Base-by-base conservation (phyloP, 2,888 invertebrate genomes). In the Ceramica pisi region DNA sequence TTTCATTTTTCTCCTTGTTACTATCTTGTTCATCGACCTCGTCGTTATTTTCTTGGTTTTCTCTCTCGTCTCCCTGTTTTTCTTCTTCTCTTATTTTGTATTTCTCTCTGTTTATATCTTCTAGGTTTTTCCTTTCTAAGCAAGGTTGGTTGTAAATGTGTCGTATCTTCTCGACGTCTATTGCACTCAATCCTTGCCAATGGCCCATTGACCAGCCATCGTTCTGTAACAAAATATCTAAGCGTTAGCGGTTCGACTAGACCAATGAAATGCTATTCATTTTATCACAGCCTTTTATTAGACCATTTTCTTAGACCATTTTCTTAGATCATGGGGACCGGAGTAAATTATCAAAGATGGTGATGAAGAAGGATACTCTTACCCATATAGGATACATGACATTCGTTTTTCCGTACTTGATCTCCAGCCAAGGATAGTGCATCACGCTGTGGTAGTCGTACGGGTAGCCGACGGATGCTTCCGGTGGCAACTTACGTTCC, bases 381-480 rank as follows among this genome's bases (percentile, higher is more conserved):
- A 96, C 95, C 95, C 95, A 96, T 79, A 95, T 90, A 10, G 95
- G 95, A 86, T 94, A 95, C 94, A 96, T 95, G 56, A 94, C 90
- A 70, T 92, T 95, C 1, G 93, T 92, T 46, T 89, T 86, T 4
- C 95, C 95, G 71, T 94, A 84, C 78, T 92, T 95, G 60, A 95
- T 95, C 73, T 95, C 91, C 5, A 95, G 87, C 95, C 95, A 95
- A 0, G 95, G 95, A 72, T 92, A 95, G 75, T 95, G 95, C 95
- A 94, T 96, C 21, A 96, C 94, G 78, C 95, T 96, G 70, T 94
- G 94, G 75, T 96, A 96, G 79, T 96, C 95, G 65, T 95, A 96
- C 0, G 88, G 79, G 81, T 94, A 94, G 9, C 95, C 95, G 0
- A 88, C 87, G 0, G 95, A 92, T 0, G 95, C 95, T 0, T 92